Percentiles rank a stretch among this genome's conserved stretches.
Evolutionary conservation across 2,888 invertebrate species (phyloP).

Genomic region (Drosophila vallismaia): DNA sequence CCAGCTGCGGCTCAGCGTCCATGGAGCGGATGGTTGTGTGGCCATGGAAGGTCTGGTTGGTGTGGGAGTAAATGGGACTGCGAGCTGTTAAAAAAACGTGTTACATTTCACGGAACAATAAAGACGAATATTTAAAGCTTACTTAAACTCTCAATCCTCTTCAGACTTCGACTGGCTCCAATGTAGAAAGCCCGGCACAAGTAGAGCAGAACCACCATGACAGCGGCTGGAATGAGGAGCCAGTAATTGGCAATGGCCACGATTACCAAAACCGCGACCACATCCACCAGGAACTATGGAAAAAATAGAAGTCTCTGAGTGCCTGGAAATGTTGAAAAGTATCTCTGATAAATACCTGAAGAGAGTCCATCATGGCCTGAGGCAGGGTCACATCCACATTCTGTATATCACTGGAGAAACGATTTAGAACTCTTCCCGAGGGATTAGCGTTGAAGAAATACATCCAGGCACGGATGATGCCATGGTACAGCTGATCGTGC

Average conservation of each 20-base stretch:
- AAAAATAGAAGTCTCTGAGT: neutral
- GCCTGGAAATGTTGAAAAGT: neutral
- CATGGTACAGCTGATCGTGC: constrained; percentile 91
- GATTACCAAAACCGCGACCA: constrained; percentile 86
- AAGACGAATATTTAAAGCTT: constrained; percentile 43
- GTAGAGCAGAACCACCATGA: constrained; percentile 86
- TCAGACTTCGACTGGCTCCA: constrained; percentile 85
- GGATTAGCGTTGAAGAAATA: constrained; percentile 90
- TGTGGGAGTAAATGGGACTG: constrained; percentile 91
- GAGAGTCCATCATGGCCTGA: constrained; percentile 86
- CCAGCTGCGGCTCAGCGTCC: constrained; percentile 86
- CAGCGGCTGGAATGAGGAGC: constrained; percentile 86
- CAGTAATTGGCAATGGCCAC: constrained; percentile 87
- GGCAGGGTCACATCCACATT: constrained; percentile 87
- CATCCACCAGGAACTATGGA: constrained; percentile 79
- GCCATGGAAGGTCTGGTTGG: constrained; percentile 90
- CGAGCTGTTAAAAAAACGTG: constrained; percentile 85
- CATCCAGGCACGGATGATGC: constrained; percentile 88
- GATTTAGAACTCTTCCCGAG: constrained; percentile 88
- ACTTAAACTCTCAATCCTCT: constrained; percentile 82
- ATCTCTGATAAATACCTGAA: constrained; percentile 83
- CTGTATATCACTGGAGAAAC: constrained; percentile 90
- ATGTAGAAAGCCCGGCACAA: constrained; percentile 85
- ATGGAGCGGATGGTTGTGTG: constrained; percentile 91
- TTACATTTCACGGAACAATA: neutral